phyloP scores from a whole-genome alignment of 2,888 invertebrate genomes.

The Eupithecia vulgata region DNA sequence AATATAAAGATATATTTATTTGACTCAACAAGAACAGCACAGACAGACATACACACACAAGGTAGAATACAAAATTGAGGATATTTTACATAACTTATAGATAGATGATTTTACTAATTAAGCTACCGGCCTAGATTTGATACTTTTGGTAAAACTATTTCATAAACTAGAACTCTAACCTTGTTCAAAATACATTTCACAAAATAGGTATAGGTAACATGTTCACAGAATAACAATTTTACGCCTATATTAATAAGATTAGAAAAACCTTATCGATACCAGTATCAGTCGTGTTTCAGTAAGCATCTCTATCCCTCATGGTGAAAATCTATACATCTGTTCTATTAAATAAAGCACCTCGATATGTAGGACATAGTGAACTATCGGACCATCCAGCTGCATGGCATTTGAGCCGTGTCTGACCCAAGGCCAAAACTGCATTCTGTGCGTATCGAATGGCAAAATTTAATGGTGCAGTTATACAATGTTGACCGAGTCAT shows the following conservation, averaged over 20 bases:
- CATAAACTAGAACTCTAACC: no score
- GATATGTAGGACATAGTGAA: slow-evolving; percentile 2
- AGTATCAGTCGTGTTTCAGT: background rate
- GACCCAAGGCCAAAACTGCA: slow-evolving; percentile 51
- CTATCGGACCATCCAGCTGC: slow-evolving; percentile 29
- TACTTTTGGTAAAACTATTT: no score
- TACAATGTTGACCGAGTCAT: background rate
- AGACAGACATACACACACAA: no score
- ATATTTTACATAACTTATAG: no score
- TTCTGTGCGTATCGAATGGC: slow-evolving; percentile 45
- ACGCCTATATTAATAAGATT: background rate
- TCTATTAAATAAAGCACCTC: background rate
- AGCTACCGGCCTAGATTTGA: no score
- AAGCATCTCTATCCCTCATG: background rate
- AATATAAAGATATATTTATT: no score
- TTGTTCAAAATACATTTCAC: no score
- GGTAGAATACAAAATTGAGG: no score
- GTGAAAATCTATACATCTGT: background rate
- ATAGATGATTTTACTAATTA: no score
- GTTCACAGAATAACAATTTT: no score
- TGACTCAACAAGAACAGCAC: no score
- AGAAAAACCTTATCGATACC: background rate
- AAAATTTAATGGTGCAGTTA: background rate
- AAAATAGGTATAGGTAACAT: no score
- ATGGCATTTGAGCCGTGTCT: slow-evolving; percentile 59